Evolutionary conservation across 2,888 invertebrate genomes (phyloP).

Genomic region (Monoplex corrugatus): DNA sequence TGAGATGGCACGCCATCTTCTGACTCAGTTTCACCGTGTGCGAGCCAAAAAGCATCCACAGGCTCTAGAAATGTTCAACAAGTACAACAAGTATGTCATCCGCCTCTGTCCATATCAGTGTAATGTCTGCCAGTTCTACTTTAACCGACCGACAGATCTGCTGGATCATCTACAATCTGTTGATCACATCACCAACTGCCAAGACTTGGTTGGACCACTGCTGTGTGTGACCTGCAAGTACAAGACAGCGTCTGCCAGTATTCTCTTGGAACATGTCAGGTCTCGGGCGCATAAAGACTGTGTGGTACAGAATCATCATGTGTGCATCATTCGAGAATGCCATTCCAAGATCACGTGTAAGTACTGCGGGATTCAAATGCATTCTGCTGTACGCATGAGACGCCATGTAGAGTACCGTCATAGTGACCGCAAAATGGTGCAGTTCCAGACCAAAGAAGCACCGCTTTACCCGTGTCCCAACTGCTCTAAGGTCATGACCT

Average conservation of each 20-base stretch:
- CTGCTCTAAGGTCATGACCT: constrained; percentile 52
- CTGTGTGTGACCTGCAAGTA: constrained; percentile 75
- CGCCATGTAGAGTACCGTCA: constrained; percentile 71
- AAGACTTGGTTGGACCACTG: constrained; percentile 72
- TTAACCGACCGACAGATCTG: constrained; percentile 85
- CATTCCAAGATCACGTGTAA: constrained; percentile 73
- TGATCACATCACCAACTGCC: constrained; percentile 67
- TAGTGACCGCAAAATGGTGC: constrained; percentile 60
- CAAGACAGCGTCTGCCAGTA: constrained; percentile 60
- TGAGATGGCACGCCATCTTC: constrained; percentile 83
- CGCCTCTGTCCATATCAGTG: constrained; percentile 93
- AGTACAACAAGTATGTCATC: constrained; percentile 90
- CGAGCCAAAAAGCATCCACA: constrained; percentile 84
- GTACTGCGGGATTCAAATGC: constrained; percentile 71
- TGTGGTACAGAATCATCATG: constrained; percentile 54
- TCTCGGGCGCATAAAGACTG: constrained; percentile 64
- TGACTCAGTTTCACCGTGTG: constrained; percentile 92
- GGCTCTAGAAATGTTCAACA: constrained; percentile 86
- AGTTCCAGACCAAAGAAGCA: constrained; percentile 62
- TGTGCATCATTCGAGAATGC: constrained; percentile 75
- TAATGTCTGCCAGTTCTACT: constrained; percentile 91
- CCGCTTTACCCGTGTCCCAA: constrained; percentile 61
- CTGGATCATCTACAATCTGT: constrained; percentile 82
- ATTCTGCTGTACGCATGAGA: constrained; percentile 70
- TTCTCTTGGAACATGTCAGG: constrained; percentile 72